Evolutionary conservation across 2,888 invertebrate species (phyloP).

Genomic region (Leucania comma): DNA sequence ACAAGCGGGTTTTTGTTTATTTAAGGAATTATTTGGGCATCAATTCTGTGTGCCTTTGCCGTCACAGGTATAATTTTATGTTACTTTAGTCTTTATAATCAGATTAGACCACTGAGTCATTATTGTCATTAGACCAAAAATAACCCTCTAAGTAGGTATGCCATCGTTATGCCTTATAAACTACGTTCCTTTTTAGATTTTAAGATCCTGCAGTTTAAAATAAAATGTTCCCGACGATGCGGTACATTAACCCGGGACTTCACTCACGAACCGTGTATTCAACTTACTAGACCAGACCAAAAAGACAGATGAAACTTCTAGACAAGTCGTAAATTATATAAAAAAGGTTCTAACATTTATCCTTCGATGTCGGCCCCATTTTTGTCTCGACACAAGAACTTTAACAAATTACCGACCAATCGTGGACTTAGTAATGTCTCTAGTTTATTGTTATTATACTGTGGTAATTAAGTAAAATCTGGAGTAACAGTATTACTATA

Average conservation of each 20-base stretch:
- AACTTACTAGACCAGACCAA: constrained; percentile 53
- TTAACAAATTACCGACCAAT: constrained; percentile 51
- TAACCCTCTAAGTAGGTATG: not conserved
- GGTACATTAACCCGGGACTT: constrained; percentile 62
- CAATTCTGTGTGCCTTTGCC: constrained; percentile 2
- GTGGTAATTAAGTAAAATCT: constrained; percentile 47
- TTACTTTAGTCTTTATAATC: constrained; percentile 1
- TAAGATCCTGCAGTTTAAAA: constrained; percentile 48
- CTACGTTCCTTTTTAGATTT: constrained; percentile 31
- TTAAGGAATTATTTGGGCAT: constrained; percentile 36
- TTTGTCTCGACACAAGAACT: constrained; percentile 51
- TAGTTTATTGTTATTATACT: constrained; percentile 51
- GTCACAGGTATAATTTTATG: constrained; percentile 18
- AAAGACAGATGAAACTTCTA: constrained; percentile 55
- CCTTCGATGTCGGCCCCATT: constrained; percentile 54
- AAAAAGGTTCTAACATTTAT: constrained; percentile 61
- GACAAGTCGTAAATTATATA: constrained; percentile 63
- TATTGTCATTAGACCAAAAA: not conserved
- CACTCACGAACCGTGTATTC: constrained; percentile 59
- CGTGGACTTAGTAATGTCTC: constrained; percentile 36
- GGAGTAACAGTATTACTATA: constrained; percentile 19
- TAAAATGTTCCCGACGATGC: constrained; percentile 57
- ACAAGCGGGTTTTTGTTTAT: constrained; percentile 20
- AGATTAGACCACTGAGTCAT: constrained; percentile 3
- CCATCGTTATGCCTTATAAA: constrained; percentile 42